Percentiles rank a stretch among this genome's conserved stretches.
Evolutionary conservation across 2,113 vertebrate genomes (phyloP).

Genomic region (Ctenodactylus gundi): DNA sequence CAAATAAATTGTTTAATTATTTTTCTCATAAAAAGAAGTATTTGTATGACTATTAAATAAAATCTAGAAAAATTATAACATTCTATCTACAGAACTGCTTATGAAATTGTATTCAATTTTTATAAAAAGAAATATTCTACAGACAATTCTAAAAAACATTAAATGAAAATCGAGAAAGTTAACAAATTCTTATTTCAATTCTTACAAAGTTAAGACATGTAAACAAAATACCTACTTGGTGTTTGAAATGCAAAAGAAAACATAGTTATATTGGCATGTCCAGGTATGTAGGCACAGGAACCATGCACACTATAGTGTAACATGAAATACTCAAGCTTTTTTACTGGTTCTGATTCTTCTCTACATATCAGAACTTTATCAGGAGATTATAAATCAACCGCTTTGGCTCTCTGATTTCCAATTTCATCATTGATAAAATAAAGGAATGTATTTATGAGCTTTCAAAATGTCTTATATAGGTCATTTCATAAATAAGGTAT

Average conservation of each 20-base stretch:
- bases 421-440: conserved; percentile 40
- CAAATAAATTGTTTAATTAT: neutral
- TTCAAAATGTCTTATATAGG: conserved; percentile 61
- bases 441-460: neutral
- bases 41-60: neutral
- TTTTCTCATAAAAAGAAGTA: neutral
- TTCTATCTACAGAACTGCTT: neutral
- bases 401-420: neutral
- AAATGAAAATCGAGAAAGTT: conserved; percentile 54
- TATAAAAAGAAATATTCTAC: neutral
- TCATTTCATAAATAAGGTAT: conserved; percentile 5
- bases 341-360: neutral
- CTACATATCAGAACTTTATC: neutral
- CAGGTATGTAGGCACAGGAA: neutral
- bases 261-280: neutral
- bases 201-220: conserved; percentile 30
- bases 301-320: neutral
- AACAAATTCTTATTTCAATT: conserved; percentile 22
- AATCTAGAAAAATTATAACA: conserved; percentile 5
- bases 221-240: conserved; percentile 49
- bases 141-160: conserved; percentile 1
- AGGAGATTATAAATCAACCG: neutral
- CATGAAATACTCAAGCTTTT: neutral
- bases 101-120: neutral
- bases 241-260: conserved; percentile 38